Evolutionary conservation across 2,797 vertebrate genomes (phyloP), one percentile per base, ranked within the genome.

Genomic region (Melanotaenia boesemani): DNA sequence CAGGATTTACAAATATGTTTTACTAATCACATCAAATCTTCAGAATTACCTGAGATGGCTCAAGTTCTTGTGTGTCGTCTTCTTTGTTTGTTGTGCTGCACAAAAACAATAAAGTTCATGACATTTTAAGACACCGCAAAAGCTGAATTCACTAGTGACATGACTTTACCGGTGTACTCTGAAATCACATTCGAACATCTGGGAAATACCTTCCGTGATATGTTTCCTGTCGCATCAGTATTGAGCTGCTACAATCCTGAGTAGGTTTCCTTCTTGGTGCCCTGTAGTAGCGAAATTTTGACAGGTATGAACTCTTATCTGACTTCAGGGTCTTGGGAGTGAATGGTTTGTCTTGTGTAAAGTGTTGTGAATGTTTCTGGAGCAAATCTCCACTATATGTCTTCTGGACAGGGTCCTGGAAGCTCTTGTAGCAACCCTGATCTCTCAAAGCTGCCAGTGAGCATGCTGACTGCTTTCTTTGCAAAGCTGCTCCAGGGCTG

Each of bases 271-370:
- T 94, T 81, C 18, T 91, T 34, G 96, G 95, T 57, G 96, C 94
- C 62, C 93, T 97, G 81, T 99, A 99, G 84, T 95, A 98, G 34
- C 96, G 96, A 82, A 97, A 99, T 20, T 93, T 92, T 26, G 94
- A 93, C 74, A 99, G 89, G 73, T 91, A 94, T 12, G 98, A 96
- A 83, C 95, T 95, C 63, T 94, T 95, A 60, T 96, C 94, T 13
- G 96, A 96, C 84, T 95, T 96, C 71, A 99, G 91, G 12, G 95
- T 99, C 79, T 96, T 96, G 10, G 98, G 98, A 5, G 94, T 97
- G 69, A 99, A 99, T 15, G 96, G 96, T 74, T 96, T 95, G 5
- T 76, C 90, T 30, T 85, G 80, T 8, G 96, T 98, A 75, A 99
- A 99, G 72, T 64, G 89, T 39, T 95, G 89, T 2, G 96, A 89